phyloP scores from a whole-genome alignment of 2,113 vertebrate species.

The Microtus oregoni region DNA sequence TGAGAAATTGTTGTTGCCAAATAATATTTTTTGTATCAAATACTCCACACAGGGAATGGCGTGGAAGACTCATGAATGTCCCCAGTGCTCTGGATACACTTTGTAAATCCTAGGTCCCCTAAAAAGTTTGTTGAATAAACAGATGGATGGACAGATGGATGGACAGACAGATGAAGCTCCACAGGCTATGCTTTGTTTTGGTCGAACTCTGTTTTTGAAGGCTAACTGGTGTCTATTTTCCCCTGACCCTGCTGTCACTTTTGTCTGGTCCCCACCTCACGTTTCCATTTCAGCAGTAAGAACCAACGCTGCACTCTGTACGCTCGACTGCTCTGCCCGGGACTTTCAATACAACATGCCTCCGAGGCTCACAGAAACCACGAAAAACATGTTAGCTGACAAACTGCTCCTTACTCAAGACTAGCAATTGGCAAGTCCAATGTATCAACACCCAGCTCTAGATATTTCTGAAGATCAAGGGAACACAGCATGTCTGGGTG shows the following conservation, averaged over 20 bases:
- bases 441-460: background rate
- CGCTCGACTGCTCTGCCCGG: rapidly evolving
- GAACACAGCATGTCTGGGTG: background rate
- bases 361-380: background rate
- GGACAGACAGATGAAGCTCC: background rate
- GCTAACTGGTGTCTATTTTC: background rate
- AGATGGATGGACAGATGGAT: background rate
- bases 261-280: background rate
- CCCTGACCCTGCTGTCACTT: background rate
- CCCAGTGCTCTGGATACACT: background rate
- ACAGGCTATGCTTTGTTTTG: background rate
- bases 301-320: background rate
- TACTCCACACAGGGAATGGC: background rate
- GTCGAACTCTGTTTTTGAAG: background rate
- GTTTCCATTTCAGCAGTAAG: rapidly evolving
- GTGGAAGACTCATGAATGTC: background rate
- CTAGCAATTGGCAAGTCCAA: background rate
- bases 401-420: background rate
- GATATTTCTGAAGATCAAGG: background rate
- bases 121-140: slow-evolving; percentile 67
- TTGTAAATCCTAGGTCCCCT: background rate
- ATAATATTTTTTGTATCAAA: background rate
- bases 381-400: background rate
- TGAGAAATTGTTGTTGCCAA: background rate
- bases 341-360: rapidly evolving